phyloP scores from a whole-genome alignment of 2,797 vertebrate species.

The Phrynocephalus guinanensis region DNA sequence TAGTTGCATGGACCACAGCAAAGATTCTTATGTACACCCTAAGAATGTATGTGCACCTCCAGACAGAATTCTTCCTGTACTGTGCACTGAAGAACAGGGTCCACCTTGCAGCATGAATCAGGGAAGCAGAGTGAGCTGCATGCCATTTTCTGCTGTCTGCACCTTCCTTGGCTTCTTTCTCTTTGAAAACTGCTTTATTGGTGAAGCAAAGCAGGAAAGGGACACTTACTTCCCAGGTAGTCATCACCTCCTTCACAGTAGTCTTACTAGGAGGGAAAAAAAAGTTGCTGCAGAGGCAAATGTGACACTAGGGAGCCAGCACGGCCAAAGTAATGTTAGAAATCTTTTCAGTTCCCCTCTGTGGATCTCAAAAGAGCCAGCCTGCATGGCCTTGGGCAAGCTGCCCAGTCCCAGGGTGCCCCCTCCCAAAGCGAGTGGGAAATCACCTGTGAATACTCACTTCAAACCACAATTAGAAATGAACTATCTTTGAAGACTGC shows the following conservation, averaged over 20 bases:
- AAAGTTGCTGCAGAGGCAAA: no score
- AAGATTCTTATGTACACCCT: no score
- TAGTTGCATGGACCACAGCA: background rate
- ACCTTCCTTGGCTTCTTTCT: background rate
- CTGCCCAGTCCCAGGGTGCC: no score
- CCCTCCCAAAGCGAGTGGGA: no score
- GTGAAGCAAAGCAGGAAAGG: background rate
- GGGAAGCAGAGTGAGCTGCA: background rate
- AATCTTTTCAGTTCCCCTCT: no score
- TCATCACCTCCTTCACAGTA: background rate
- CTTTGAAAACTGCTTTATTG: background rate
- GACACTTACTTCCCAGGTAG: background rate
- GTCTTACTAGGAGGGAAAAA: no score
- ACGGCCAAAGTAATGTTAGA: background rate
- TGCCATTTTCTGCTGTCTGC: background rate
- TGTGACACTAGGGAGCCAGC: background rate
- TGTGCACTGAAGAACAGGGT: background rate
- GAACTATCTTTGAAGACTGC: background rate
- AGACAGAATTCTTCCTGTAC: background rate
- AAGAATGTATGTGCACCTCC: no score
- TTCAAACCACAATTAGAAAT: no score
- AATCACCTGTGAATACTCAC: no score
- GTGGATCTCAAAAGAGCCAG: no score
- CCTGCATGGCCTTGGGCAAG: no score
- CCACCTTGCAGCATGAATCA: background rate